Evolutionary conservation across 1,140 invertebrate genomes (phyloP), one percentile per base, ranked within the genome.

Genomic region (Atta colombica): DNA sequence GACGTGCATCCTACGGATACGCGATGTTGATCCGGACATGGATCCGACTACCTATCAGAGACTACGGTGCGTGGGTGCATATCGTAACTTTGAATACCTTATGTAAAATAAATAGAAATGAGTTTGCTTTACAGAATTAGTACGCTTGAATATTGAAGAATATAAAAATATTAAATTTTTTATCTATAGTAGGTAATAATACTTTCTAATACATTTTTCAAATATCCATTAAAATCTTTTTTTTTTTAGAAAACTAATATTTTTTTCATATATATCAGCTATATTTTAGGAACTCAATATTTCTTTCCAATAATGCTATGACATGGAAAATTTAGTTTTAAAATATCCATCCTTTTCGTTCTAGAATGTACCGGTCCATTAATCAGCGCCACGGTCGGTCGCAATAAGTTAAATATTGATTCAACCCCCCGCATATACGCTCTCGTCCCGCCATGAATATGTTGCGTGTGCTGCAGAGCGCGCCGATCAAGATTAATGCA

Each of bases 341-440:
- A 68, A 84, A 89, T 68, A 68, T 12, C 14, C 18, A 25, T 53
- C 35, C 35, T 78, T 89, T 87, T 87, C 72, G 16, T 61, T 25
- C 35, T 16, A 12, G 55, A 53, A 39, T 16, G 55, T 21, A 21
- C 7, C 2, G 18, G n/a, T 78, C 72, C 89, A 90, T 90, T 91
- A 92, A 92, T 93, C 91, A 92, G 49, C 35, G 55, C 55, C 18
- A 18, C 49, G 77, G 74, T 86, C 91, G 81, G 89, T 91, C 80
- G 89, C 74, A 87, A 92, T 94, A 90, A 94, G 94, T 94, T 93
- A 89, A 93, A 93, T 93, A 94, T 93, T 93, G 91, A 93, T 90
- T 91, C 87, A 91, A 89, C 84, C 85, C 88, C 75, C 86, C 77
- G 84, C 75, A 28, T 77, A 45, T 45, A 89, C 66, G 86, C 14